A percentile compares a stretch with the other conserved stretches of the same genome.
These are phyloP conservation scores for Clinocottus analis DNA, from an alignment of 2,113 vertebrate genomes.

Conservation along the genomic window DNA sequence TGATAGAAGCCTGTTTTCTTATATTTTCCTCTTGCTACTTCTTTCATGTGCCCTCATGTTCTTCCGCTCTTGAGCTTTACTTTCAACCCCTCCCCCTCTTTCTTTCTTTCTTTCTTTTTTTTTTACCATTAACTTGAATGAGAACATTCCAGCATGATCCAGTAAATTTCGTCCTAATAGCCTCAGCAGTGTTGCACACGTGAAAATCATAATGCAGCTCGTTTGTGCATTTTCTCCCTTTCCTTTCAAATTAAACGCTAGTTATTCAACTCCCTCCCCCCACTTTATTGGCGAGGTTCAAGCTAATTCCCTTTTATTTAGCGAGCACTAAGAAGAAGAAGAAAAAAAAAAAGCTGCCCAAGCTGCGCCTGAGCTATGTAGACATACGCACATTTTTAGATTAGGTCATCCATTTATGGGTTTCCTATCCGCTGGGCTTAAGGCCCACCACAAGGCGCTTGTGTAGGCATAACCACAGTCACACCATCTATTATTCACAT, in stretches of 20 bases:
- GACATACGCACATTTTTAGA: slow-evolving; percentile 73
- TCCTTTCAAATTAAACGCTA: slow-evolving; percentile 73
- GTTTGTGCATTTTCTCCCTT: background rate
- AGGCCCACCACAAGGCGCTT: slow-evolving; percentile 61
- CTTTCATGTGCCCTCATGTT: slow-evolving; percentile 57
- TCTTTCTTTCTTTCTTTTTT: background rate
- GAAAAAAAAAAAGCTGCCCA: slow-evolving; percentile 18
- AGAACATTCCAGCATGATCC: slow-evolving; percentile 81
- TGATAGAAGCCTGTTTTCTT: slow-evolving; percentile 48
- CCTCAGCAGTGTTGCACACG: slow-evolving; percentile 69
- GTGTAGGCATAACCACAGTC: slow-evolving; percentile 71
- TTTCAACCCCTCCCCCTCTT: slow-evolving; percentile 64
- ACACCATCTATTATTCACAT: slow-evolving; percentile 82
- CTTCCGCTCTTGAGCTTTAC: slow-evolving; percentile 63
- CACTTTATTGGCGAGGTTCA: slow-evolving; percentile 76
- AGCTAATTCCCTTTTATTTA: slow-evolving; percentile 81
- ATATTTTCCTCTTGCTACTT: slow-evolving; percentile 33
- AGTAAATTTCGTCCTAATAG: slow-evolving; percentile 74
- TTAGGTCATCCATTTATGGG: slow-evolving; percentile 76
- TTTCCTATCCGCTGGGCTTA: slow-evolving; percentile 51
- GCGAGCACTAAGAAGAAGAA: slow-evolving; percentile 44
- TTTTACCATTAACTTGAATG: slow-evolving; percentile 68
- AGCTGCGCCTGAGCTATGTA: slow-evolving; percentile 47
- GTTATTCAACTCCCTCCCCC: slow-evolving; percentile 74
- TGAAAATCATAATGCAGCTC: slow-evolving; percentile 78